phyloP scores from a whole-genome alignment of 2,888 invertebrate species.

The Drosophila testacea region DNA sequence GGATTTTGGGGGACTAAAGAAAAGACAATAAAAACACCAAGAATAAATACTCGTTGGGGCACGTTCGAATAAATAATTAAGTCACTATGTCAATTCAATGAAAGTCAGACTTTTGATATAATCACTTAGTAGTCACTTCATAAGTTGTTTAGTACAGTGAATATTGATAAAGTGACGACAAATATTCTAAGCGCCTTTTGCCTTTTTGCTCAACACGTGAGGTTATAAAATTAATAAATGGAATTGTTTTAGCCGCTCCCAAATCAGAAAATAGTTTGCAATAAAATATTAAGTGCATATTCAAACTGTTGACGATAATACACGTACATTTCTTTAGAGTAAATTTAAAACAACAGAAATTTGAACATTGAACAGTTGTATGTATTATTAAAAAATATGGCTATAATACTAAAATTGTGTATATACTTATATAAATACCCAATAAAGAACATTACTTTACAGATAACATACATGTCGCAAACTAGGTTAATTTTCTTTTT shows the following conservation, averaged over 20 bases:
- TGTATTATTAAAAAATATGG: background rate
- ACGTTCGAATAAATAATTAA: conserved; percentile 68
- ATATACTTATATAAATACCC: no score
- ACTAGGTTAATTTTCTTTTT: background rate
- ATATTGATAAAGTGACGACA: conserved; percentile 11
- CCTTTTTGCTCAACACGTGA: conserved; percentile 4
- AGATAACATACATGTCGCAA: no score
- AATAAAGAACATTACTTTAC: no score
- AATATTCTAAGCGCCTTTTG: conserved; percentile 4
- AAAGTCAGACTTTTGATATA: conserved; percentile 25
- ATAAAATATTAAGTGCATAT: conserved; percentile 13
- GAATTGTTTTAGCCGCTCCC: conserved; percentile 25
- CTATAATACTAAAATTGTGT: background rate
- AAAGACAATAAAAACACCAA: conserved; percentile 6
- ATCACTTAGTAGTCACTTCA: background rate
- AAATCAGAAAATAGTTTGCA: background rate
- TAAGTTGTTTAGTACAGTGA: conserved; percentile 37
- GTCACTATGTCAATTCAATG: conserved; percentile 60
- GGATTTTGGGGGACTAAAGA: conserved; percentile 5
- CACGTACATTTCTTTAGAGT: background rate
- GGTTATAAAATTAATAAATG: background rate
- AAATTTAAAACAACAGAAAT: no score
- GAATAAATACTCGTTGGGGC: conserved; percentile 35
- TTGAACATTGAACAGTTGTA: no score
- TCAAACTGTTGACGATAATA: conserved; percentile 1